A percentile compares a stretch with the other conserved stretches of the same genome.
Evolutionary conservation across 2,113 vertebrate genomes (phyloP).

Genomic region (Lasiurus borealis): DNA sequence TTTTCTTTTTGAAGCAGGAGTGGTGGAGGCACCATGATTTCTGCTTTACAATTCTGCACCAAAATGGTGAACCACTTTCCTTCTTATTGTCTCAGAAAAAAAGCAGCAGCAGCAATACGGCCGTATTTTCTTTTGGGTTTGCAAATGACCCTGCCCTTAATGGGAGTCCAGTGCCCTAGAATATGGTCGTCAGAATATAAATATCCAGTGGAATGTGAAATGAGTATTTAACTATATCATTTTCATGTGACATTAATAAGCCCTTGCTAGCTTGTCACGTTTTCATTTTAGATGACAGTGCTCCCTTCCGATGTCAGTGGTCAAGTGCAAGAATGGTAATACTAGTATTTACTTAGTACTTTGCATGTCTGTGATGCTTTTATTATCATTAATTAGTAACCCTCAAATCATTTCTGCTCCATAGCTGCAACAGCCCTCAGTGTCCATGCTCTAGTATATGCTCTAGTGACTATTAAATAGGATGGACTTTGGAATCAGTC

Average conservation of each 20-base stretch:
- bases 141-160: slow-evolving; percentile 31
- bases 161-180: slow-evolving; percentile 67
- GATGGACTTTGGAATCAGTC: background rate
- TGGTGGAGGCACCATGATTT: slow-evolving; percentile 82
- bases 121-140: slow-evolving; percentile 74
- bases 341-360: slow-evolving; percentile 55
- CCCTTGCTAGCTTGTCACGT: slow-evolving; percentile 60
- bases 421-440: background rate
- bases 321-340: slow-evolving; percentile 61
- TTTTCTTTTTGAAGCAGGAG: slow-evolving; percentile 83
- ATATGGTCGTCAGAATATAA: slow-evolving; percentile 75
- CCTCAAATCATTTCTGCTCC: slow-evolving; percentile 48
- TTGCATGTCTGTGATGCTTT: slow-evolving; percentile 40
- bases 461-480: background rate
- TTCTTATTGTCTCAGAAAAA: slow-evolving; percentile 72
- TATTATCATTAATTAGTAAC: slow-evolving; percentile 55
- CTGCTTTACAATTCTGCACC: slow-evolving; percentile 80
- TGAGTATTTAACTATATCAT: slow-evolving; percentile 75
- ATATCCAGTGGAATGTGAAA: slow-evolving; percentile 80
- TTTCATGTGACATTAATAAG: slow-evolving; percentile 79
- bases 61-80: slow-evolving; percentile 82
- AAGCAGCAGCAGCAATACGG: slow-evolving; percentile 46
- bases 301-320: slow-evolving; percentile 73
- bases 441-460: background rate
- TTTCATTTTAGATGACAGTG: slow-evolving; percentile 61